phyloP scores from a whole-genome alignment of 2,797 vertebrate genomes.

The Lacerta agilis region DNA sequence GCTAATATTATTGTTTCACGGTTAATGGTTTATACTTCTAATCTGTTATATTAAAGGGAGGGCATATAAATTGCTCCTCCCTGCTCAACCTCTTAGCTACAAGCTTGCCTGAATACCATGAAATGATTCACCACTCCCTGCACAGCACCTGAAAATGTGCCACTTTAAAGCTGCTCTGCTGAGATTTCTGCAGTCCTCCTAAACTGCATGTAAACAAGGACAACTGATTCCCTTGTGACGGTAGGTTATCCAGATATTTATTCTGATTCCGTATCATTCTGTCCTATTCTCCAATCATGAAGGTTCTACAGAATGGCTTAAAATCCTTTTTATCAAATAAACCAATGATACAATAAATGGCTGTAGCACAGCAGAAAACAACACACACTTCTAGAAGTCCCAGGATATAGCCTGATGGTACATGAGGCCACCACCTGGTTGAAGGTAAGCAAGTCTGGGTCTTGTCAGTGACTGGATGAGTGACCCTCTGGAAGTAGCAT shows the following conservation, averaged over 20 bases:
- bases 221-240: background rate
- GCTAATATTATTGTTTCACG: background rate
- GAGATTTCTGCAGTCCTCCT: slow-evolving; percentile 19
- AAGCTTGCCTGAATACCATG: background rate
- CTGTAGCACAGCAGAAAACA: no score
- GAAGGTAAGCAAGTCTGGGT: no score
- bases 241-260: slow-evolving; percentile 39
- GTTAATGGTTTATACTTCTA: background rate
- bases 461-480: no score
- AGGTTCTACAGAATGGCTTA: background rate
- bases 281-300: background rate
- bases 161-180: slow-evolving; percentile 34
- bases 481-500: no score
- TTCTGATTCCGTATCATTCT: background rate
- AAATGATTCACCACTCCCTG: background rate
- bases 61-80: background rate
- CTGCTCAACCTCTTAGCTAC: background rate
- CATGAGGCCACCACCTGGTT: no score
- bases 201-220: slow-evolving; percentile 25
- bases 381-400: background rate
- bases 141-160: background rate
- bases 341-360: background rate
- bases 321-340: background rate
- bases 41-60: background rate
- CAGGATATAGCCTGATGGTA: no score